These are phyloP conservation scores for Hesperophylax magnus DNA, from an alignment of 1,140 invertebrate genomes.

Conservation along the genomic window DNA sequence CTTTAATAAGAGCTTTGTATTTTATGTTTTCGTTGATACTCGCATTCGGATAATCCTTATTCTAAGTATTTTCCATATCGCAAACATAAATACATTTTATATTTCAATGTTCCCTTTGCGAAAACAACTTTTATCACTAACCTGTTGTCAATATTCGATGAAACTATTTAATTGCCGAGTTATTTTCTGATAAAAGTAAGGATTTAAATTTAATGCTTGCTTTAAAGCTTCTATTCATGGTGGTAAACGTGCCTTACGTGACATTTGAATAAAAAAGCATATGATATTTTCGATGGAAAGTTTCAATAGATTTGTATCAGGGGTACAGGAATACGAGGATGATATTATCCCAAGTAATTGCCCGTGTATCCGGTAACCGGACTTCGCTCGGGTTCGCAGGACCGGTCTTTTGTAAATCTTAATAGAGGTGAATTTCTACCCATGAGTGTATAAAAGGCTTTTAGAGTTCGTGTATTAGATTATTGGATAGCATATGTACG, in stretches of 20 bases:
- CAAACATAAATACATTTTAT: not conserved
- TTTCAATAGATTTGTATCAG: constrained; percentile 34
- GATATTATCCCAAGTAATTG: constrained; percentile 13
- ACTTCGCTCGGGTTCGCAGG: not conserved
- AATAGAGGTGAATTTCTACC: constrained; percentile 23
- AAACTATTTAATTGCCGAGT: not conserved
- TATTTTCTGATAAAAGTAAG: not conserved
- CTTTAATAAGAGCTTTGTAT: too few species aligned
- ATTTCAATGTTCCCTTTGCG: not conserved
- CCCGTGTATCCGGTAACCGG: not conserved
- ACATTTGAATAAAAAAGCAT: constrained; percentile 7
- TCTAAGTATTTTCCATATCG: too few species aligned
- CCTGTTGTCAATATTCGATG: not conserved
- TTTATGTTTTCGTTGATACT: too few species aligned
- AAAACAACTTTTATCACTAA: not conserved
- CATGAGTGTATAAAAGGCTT: not conserved
- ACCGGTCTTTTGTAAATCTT: constrained; percentile 5
- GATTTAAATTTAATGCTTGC: not conserved
- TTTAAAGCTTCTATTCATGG: not conserved
- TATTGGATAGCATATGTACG: too few species aligned
- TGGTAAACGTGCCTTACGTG: not conserved
- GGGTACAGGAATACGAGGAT: not conserved
- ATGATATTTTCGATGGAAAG: constrained; percentile 1
- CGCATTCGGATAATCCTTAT: too few species aligned
- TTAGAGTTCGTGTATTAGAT: too few species aligned